Base-by-base conservation (phyloP, 2,888 invertebrate genomes). In the Anticlea derivata region DNA sequence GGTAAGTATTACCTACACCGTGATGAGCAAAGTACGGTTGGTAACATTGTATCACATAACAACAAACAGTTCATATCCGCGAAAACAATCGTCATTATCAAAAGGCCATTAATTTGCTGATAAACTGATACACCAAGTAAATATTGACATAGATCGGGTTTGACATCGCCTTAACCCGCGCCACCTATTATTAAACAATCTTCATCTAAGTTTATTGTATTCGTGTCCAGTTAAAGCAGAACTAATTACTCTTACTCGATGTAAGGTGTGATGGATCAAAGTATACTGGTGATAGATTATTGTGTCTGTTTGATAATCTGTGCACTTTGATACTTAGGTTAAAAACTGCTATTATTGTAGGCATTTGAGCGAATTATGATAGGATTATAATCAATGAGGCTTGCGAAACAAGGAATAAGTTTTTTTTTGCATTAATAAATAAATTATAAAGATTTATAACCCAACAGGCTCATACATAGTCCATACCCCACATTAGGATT, bases 141-240 rank as follows among this genome's bases (percentile, higher is more conserved):
- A 86, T 88, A 87, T 89, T 89, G 87, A 89, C 88, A 83, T 77
- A 83, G 78, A 81, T 84, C 77, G 58, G 58, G 62, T 55, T 53
- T 81, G 86, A 86, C 83, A 81, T 71, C 73, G 73, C 86, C 87
- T 88, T 88, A 86, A 87, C 88, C 88, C 76, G 78, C 78, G 76
- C 75, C 71, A 73, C 61, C 78, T 83, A 84, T 85, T 84, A 83
- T 84, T 80, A 70, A 67, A 72, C 66, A 67, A 80, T 80, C 78
- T 73, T 61, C 63, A 76, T 58, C 51, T 54, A 49, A 48, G 50
- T 49, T 44, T 55, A 59, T 63, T 65, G 60, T 63, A 23, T 17
- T 37, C 7, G 10, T 27, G 20, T 46, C 56, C 51, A 61, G 34
- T 34, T 41, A 11, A 20, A 0, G n/a, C 13, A 27, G 49, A 51